Evolutionary conservation across 2,888 invertebrate species (phyloP).

Genomic region (Serrognathus titanus): DNA sequence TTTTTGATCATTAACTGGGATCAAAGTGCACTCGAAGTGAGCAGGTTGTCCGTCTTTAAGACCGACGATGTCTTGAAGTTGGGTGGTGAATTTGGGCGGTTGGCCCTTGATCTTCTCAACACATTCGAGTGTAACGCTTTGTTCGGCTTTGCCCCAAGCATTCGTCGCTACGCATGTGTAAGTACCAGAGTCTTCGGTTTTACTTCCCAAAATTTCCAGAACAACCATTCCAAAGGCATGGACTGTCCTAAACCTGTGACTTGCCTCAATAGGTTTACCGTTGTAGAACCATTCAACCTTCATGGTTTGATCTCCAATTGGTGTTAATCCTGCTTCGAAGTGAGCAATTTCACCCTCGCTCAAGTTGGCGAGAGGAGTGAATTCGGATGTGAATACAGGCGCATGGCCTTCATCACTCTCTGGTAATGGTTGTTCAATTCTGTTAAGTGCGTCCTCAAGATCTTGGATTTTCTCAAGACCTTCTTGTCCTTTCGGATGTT

Average conservation of each 20-base stretch:
- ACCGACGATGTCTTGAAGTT: conserved; percentile 77
- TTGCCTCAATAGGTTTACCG: conserved; percentile 81
- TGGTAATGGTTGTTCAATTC: conserved; percentile 63
- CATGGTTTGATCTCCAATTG: conserved; percentile 92
- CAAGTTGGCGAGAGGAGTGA: conserved; percentile 76
- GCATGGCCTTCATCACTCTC: conserved; percentile 79
- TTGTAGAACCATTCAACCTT: conserved; percentile 96
- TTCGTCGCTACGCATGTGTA: conserved; percentile 88
- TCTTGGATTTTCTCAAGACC: conserved; percentile 89
- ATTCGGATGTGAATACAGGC: conserved; percentile 85
- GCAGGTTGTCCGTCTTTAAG: conserved; percentile 91
- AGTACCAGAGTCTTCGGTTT: conserved; percentile 86
- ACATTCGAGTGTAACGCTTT: conserved; percentile 77
- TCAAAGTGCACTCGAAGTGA: conserved; percentile 91
- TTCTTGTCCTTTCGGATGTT: conserved; percentile 93
- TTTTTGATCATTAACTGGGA: conserved; percentile 91
- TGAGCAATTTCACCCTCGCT: conserved; percentile 96
- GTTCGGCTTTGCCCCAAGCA: conserved; percentile 84
- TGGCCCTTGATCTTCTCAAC: conserved; percentile 82
- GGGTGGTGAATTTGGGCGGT: conserved; percentile 84
- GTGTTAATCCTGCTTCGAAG: conserved; percentile 94
- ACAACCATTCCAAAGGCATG: conserved; percentile 98
- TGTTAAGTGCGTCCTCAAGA: conserved; percentile 80
- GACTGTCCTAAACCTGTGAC: conserved; percentile 87
- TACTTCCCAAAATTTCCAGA: conserved; percentile 91